Evolutionary conservation across 2,797 vertebrate genomes (phyloP).

Genomic region (Leptatherina wallacei): DNA sequence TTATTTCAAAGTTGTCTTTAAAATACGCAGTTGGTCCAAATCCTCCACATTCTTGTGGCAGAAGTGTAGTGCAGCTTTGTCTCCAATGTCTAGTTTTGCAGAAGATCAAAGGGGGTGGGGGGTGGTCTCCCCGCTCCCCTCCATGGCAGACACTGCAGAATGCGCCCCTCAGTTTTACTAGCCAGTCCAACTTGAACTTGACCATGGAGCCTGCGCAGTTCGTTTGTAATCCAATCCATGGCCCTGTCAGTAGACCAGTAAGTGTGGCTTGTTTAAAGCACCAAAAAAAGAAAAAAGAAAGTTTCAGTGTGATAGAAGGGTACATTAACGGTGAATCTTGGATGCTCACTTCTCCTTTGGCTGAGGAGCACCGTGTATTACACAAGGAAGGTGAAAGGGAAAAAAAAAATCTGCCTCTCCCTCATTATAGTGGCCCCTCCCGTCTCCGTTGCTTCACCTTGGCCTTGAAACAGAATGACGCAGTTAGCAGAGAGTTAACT

Average conservation of each 20-base stretch:
- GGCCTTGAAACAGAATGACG: conserved; percentile 89
- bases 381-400: conserved; percentile 29
- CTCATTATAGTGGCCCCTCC: conserved; percentile 66
- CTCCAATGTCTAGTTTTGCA: conserved; percentile 50
- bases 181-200: conserved; percentile 85
- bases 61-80: conserved; percentile 21
- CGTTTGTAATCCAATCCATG: conserved; percentile 59
- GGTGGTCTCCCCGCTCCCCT: conserved; percentile 6
- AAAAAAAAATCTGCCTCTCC: conserved; percentile 32
- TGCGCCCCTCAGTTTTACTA: conserved; percentile 78
- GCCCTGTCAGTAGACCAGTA: conserved; percentile 30
- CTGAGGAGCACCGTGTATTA: conserved; percentile 21
- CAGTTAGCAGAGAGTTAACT: conserved; percentile 65
- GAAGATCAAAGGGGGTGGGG: conserved; percentile 65
- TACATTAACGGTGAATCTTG: conserved; percentile 12
- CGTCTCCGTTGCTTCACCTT: conserved; percentile 85
- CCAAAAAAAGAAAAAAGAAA: conserved; percentile 2
- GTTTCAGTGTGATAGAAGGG: conserved; percentile 2
- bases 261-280: conserved; percentile 35
- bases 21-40: not conserved
- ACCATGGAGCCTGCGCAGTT: conserved; percentile 80
- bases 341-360: not conserved
- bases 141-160: conserved; percentile 71
- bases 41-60: conserved; percentile 25
- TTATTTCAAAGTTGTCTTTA: conserved; percentile 11